Evolutionary conservation across 2,797 vertebrate species (phyloP).

Genomic region (Sebastes umbrosus): DNA sequence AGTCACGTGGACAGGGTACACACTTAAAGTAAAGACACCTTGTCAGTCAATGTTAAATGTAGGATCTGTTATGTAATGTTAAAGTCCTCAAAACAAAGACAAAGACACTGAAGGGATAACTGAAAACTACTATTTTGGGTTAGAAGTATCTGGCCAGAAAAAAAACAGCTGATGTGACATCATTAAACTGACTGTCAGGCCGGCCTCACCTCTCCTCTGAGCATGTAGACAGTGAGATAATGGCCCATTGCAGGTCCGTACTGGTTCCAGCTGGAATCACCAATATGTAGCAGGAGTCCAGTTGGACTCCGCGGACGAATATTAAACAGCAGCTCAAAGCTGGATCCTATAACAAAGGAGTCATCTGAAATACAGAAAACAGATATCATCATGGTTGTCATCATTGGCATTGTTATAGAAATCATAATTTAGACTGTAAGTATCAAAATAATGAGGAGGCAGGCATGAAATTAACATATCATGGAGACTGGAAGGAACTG

Average conservation of each 20-base stretch:
- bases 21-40: background rate
- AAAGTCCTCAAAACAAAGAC: background rate
- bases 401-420: background rate
- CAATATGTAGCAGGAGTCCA: constrained; percentile 86
- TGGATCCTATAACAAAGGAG: constrained; percentile 79
- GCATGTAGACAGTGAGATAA: constrained; percentile 87
- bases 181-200: background rate
- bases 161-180: background rate
- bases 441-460: background rate
- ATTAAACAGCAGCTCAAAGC: constrained; percentile 87
- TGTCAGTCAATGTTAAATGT: background rate
- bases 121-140: background rate
- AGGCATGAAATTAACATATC: background rate
- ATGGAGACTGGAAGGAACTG: background rate
- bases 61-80: background rate
- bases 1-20: background rate
- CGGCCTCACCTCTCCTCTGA: constrained; percentile 85
- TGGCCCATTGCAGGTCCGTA: constrained; percentile 40
- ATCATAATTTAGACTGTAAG: background rate
- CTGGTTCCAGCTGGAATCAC: constrained; percentile 62
- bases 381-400: background rate
- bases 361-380: constrained; percentile 78
- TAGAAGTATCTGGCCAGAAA: background rate
- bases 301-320: constrained; percentile 85
- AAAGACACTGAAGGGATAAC: no score